Conservation (phyloP, 2,113 vertebrate genomes). For the Anas platyrhynchos region DNA sequence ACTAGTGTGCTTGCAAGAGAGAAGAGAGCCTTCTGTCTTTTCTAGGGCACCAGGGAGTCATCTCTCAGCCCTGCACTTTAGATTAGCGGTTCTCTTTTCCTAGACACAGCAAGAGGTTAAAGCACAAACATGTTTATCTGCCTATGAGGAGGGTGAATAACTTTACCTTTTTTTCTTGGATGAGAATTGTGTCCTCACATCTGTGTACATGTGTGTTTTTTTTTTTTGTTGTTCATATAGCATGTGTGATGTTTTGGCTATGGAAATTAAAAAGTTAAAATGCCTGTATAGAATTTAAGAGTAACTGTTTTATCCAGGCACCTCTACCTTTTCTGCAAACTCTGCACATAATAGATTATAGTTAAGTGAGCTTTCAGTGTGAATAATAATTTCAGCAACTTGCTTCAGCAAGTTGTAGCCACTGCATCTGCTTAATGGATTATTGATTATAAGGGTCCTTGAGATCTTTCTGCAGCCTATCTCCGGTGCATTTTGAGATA, state of each 20-base stretch:
- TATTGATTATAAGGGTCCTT: not conserved
- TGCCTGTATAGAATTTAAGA: slow-evolving; percentile 39
- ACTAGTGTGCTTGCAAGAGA: not conserved
- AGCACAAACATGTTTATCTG: rapidly evolving
- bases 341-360: slow-evolving; percentile 15
- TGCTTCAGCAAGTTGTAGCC: not conserved
- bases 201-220: rapidly evolving
- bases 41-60: not conserved
- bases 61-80: not conserved
- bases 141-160: not conserved
- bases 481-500: not conserved
- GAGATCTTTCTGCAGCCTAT: not conserved
- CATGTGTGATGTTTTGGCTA: not conserved
- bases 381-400: not conserved
- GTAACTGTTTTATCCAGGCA: slow-evolving; percentile 52
- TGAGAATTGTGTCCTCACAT: not conserved
- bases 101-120: not conserved
- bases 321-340: slow-evolving; percentile 57
- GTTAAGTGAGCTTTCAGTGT: not conserved
- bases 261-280: slow-evolving; percentile 39
- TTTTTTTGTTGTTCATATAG: not conserved
- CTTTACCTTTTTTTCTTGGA: not conserved
- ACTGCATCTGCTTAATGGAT: not conserved
- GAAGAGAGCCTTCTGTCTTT: not conserved
- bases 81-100: not conserved